Evolutionary conservation across 2,113 vertebrate genomes (phyloP), one percentile per base, ranked within the genome.

Genomic region (Phocoena phocoena): DNA sequence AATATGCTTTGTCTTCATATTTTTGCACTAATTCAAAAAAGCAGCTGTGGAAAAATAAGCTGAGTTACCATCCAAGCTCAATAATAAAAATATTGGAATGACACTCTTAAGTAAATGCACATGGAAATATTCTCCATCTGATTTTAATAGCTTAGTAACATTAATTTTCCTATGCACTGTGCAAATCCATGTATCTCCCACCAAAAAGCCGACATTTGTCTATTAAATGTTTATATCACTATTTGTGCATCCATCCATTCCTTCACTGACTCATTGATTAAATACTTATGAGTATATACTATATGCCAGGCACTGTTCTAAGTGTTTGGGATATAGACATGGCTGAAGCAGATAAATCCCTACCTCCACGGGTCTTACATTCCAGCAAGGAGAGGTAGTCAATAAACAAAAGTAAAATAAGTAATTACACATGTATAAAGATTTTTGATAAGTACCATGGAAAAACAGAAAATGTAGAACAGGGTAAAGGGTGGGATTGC

Each of bases 361-460:
- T 58, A 28, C 7, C 13, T 47, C 18, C 18, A 55, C 4, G 28
- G 41, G 62, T 70, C n/a, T 76, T 44, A 47, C 21, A 33, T 25
- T 73, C 8, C 9, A 67, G 71, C 18, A n/a, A 68, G 9, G 18
- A 33, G 28, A 87, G 38, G 44, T 28, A n/a, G 36, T 83, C 26
- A 73, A 62, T 38, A 38, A 63, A 55, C 26, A 84, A 50, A 95
- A 71, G 70, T 74, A 88, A 67, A 84, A 73, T 63, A 90, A 60
- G 6, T 81, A 67, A 44, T 74, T 81, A 9, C 33, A 31, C 18
- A 76, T 81, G 13, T n/a, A 33, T 38, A 84, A 93, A 79, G 6
- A 36, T 50, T 65, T 90, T 53, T 86, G 21, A 36, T 73, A 13
- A n/a, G 5, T n/a, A 9, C 8, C 63, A 17, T 55, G 53, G 3